These are phyloP conservation scores for Trogon melanurus DNA, from an alignment of 2,113 vertebrate genomes.

Conservation along the genomic window DNA sequence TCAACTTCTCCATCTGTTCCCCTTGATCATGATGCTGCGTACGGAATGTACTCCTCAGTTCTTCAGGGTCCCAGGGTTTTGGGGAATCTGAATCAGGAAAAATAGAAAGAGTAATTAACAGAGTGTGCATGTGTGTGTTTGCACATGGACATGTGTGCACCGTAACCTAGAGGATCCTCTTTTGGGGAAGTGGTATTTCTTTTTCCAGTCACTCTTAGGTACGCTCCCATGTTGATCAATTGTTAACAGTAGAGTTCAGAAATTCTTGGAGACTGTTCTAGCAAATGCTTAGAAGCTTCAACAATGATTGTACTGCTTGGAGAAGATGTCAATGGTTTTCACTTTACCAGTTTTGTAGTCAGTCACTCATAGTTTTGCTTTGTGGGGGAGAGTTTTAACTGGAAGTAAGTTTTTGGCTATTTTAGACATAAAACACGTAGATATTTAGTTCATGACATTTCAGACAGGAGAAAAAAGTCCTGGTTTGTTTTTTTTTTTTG, in stretches of 20 bases:
- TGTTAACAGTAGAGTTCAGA: not conserved
- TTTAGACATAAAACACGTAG: not conserved
- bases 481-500: not conserved
- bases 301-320: not conserved
- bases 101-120: not conserved
- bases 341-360: not conserved
- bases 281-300: not conserved
- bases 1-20: not conserved
- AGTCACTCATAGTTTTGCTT: not conserved
- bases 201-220: not conserved
- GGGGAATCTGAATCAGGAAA: not conserved
- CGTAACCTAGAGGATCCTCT: not conserved
- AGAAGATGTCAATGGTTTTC: not conserved
- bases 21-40: not conserved
- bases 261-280: not conserved
- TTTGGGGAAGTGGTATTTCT: not conserved
- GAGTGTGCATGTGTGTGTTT: not conserved
- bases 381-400: not conserved
- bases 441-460: not conserved
- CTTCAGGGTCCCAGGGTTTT: not conserved
- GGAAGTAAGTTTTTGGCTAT: not conserved
- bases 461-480: not conserved
- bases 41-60: not conserved
- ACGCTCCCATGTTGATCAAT: accelerated
- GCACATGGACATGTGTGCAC: accelerated